Evolutionary conservation across 1,140 invertebrate species (phyloP), one percentile per base, ranked within the genome.

Genomic region (Listronotus bonariensis): DNA sequence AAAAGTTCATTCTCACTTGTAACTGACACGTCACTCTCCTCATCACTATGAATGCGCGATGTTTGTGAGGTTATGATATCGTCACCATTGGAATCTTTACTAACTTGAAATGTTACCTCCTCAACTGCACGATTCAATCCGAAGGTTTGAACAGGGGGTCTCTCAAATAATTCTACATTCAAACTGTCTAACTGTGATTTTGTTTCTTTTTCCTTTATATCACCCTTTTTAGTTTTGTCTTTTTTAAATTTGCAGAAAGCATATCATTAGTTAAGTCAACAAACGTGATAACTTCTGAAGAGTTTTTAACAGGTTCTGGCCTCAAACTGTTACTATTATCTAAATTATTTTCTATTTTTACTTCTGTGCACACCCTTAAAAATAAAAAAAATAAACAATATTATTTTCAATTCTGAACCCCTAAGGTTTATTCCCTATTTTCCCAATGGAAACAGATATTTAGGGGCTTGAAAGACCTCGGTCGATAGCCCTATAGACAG

Each of bases 1-100:
- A 51, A 26, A 7, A 51, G 48, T 18, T 60, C 45, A n/a, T 14
- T 34, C 6, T 32, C 49, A 15, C 49, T 32, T 12, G 57, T 51
- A 1, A 14, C 34, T 4, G 49, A 45, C n/a, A 31, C 49, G 5
- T 26, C 20, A 26, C 20, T 26, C 2, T n/a, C 43, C 3, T 20
- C 40, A 18, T 14, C 11, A 42, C 17, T 20, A 1, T 36, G 8
- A 36, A 48, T 14, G 15, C 6, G 45, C 7, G 45, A 18, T 20
- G 45, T 48, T 20, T 46, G 1, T 17, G 45, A 20, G 5, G 45
- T 48, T 48, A 46, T 48, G 45, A 48, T 48, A 18, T 48, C 45
- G 1, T 48, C 45, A 10, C 45, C 45, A 26, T 48, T 48, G 4
- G 1, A 8, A 17, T 57, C 41, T 45, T 57, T 57, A 11, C 26